Percentiles rank a stretch among this genome's conserved stretches.
Evolutionary conservation across 2,797 vertebrate genomes (phyloP).

Genomic region (Crenuchus spilurus): DNA sequence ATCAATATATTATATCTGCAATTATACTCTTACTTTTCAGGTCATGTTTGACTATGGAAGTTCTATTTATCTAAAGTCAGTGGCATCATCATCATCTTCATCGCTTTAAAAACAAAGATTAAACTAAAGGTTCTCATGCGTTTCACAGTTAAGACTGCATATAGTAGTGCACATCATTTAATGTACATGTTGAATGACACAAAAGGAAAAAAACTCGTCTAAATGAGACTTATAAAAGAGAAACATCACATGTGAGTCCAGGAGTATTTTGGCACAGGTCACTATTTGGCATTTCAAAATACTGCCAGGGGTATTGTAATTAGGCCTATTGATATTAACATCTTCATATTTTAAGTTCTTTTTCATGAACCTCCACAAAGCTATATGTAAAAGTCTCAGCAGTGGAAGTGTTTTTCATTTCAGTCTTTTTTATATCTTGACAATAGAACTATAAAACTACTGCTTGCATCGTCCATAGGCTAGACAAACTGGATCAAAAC

Average conservation of each 20-base stretch:
- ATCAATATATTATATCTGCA: constrained; percentile 48
- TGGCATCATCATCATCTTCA: constrained; percentile 23
- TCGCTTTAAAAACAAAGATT: constrained; percentile 41
- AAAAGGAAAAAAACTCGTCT: constrained; percentile 35
- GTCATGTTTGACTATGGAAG: constrained; percentile 38
- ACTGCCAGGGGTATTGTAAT: constrained; percentile 38
- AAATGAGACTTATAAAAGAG: constrained; percentile 47
- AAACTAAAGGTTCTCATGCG: constrained; percentile 55
- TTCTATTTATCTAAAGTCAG: constrained; percentile 48
- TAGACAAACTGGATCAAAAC: constrained; percentile 45
- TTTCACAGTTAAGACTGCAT: constrained; percentile 58
- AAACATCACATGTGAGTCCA: constrained; percentile 40
- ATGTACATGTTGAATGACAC: constrained; percentile 52
- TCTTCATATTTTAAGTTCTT: constrained; percentile 40
- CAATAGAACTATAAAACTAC: constrained; percentile 54
- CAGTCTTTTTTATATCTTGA: constrained; percentile 2
- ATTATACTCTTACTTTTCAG: constrained; percentile 33
- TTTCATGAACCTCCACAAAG: constrained; percentile 24
- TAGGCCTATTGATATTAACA: constrained; percentile 37
- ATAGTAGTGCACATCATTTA: constrained; percentile 57
- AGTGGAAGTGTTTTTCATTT: constrained; percentile 19
- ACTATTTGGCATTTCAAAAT: constrained; percentile 62
- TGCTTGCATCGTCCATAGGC: constrained; percentile 46
- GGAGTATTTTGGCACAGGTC: constrained; percentile 61
- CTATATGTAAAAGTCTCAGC: constrained; percentile 44